A percentile compares a stretch with the other conserved stretches of the same genome.
These are phyloP conservation scores for Pterocles orientalis DNA, from an alignment of 2,113 vertebrate genomes.

Conservation along the genomic window DNA sequence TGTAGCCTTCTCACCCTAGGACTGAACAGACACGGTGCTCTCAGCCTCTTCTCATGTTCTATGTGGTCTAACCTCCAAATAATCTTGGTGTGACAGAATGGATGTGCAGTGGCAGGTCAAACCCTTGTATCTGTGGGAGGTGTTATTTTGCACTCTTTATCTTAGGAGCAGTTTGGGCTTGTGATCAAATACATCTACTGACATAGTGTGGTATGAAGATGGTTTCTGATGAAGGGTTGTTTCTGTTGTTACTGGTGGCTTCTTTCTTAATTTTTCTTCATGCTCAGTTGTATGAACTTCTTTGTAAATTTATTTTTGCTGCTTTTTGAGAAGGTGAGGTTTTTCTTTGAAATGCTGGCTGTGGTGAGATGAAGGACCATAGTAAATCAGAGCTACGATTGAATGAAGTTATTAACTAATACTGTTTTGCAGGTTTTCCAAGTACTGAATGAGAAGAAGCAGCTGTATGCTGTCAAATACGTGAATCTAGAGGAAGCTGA, in stretches of 20 bases:
- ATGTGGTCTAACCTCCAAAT: background rate
- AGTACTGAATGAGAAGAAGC: slow-evolving; percentile 91
- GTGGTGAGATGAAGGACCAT: background rate
- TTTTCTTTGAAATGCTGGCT: background rate
- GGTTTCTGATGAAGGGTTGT: background rate
- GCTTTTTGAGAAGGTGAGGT: background rate
- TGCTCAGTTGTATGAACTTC: background rate
- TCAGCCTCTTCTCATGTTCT: background rate
- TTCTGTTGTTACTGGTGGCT: background rate
- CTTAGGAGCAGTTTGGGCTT: background rate
- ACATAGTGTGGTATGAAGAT: background rate
- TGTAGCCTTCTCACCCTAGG: background rate
- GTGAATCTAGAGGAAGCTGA: slow-evolving; percentile 94
- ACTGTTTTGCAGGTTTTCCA: slow-evolving; percentile 86
- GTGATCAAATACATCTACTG: background rate
- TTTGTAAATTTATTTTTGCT: background rate
- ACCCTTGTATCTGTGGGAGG: background rate
- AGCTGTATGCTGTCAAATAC: slow-evolving; percentile 92
- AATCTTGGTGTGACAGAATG: background rate
- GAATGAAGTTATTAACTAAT: background rate
- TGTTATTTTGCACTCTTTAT: background rate
- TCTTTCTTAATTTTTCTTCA: background rate
- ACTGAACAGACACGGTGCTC: background rate
- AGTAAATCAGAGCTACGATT: background rate
- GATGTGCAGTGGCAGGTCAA: background rate